A percentile compares a stretch with the other conserved stretches of the same genome.
Conservation (phyloP, 2,797 vertebrate genomes). For the Sciaenops ocellatus region DNA sequence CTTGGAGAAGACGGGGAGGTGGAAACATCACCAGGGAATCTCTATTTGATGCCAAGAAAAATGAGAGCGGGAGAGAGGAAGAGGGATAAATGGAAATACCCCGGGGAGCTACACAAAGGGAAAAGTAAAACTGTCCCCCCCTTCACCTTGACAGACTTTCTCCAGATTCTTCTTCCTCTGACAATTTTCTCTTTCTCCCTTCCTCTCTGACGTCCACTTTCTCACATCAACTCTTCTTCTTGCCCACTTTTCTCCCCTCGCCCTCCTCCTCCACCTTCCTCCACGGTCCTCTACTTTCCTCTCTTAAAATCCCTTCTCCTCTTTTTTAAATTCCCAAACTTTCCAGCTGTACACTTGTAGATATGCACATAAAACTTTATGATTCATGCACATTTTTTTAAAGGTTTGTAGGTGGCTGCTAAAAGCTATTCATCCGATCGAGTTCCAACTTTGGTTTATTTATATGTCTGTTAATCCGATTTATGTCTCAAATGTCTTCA, state of each 20-base stretch:
- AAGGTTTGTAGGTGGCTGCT: neutral
- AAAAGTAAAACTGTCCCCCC: constrained; percentile 41
- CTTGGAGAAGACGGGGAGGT: constrained; percentile 39
- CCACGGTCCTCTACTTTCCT: neutral
- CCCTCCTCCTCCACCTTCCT: neutral
- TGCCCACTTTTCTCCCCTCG: neutral
- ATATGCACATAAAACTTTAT: too few species aligned
- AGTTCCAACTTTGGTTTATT: neutral
- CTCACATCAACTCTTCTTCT: constrained; percentile 3
- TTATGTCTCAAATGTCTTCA: neutral
- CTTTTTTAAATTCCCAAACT: too few species aligned
- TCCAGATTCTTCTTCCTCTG: constrained; percentile 14
- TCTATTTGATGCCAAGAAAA: constrained; percentile 43
- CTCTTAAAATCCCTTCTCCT: neutral
- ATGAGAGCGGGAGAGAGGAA: neutral
- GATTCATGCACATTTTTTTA: constrained; percentile 5
- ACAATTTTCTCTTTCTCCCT: constrained; percentile 9
- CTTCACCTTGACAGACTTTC: constrained; percentile 56
- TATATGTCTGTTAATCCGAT: neutral
- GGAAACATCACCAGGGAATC: constrained; percentile 45
- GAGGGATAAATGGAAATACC: constrained; percentile 36
- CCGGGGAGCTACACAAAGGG: constrained; percentile 37
- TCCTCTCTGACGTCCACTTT: constrained; percentile 24
- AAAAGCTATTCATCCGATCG: neutral
- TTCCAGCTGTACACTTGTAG: neutral